Evolutionary conservation across 1,140 invertebrate species (phyloP), one percentile per base, ranked within the genome.

Genomic region (Cotesia chilonis): DNA sequence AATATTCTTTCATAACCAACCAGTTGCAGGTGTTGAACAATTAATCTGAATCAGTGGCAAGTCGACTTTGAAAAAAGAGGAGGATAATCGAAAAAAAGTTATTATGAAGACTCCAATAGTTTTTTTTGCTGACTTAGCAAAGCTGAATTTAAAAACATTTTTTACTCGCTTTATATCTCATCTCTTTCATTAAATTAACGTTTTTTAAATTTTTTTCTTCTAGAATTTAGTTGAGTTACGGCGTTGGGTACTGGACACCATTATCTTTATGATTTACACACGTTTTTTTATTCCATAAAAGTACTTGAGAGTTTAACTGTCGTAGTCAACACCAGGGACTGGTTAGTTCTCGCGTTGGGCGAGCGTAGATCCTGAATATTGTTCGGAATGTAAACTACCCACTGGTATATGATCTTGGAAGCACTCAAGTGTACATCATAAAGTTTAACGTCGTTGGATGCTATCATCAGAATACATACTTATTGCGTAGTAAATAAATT

Each of bases 141-240:
- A 66, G 47, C 38, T 66, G 64, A 66, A 66, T 66, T 66, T 66
- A 14, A 66, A 64, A 66, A 66, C 20, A 66, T 51, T 66, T 47
- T 47, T 47, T 10, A 66, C 47, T 52, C 38, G 20, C 20, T 14
- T 14, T 66, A 51, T 66, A 51, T 47, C 6, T 51, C 36, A 66
- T 66, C 20, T 66, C 38, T 47, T 51, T n/a, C n/a, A 63, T 28
- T 41, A 37, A 28, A 37, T 63, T 10, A 12, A 37, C 10, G 28
- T 37, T 38, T 63, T 36, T 12, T n/a, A 10, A 37, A 10, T 20
- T 20, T 20, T 59, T 20, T 55, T 55, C 52, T 55, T 55, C 17
- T 55, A n/a, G 12, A 55, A 17, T 55, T 55, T 17, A 14, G 17
- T 55, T 55, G 54, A 47, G 10, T 47, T 47, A 47, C 41, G 41